A percentile compares a stretch with the other conserved stretches of the same genome.
These are phyloP conservation scores for Erebia ligea DNA, from an alignment of 2,888 invertebrate species.

Conservation along the genomic window DNA sequence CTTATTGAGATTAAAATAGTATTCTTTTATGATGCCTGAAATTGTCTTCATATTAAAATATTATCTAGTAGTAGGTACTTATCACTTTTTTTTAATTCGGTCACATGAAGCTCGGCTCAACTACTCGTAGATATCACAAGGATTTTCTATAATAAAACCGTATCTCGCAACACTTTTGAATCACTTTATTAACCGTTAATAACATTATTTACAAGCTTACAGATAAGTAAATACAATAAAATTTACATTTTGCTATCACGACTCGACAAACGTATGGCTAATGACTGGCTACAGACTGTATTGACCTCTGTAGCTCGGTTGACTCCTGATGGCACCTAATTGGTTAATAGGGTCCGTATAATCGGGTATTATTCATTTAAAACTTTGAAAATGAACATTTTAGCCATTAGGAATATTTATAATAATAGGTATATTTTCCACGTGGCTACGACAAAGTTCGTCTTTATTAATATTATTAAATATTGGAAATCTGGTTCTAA, in stretches of 20 bases:
- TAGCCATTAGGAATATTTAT: conserved; percentile 20
- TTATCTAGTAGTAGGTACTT: background rate
- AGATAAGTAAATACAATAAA: conserved; percentile 19
- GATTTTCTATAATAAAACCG: conserved; percentile 25
- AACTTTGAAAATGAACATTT: conserved; percentile 34
- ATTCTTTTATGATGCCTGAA: background rate
- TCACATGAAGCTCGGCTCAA: background rate
- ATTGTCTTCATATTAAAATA: background rate
- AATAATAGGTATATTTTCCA: conserved; percentile 1
- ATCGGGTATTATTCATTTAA: conserved; percentile 40
- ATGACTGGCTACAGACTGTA: conserved; percentile 34
- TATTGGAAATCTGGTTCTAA: background rate
- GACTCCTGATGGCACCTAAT: conserved; percentile 38
- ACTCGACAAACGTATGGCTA: conserved; percentile 35
- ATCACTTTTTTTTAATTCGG: conserved; percentile 1
- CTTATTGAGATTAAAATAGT: background rate
- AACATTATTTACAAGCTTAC: conserved; percentile 21
- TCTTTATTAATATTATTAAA: background rate
- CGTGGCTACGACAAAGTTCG: background rate
- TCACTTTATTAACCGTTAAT: conserved; percentile 30
- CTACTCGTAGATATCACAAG: conserved; percentile 5
- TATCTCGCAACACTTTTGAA: conserved; percentile 24
- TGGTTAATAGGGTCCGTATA: conserved; percentile 43
- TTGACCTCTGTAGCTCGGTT: conserved; percentile 37
- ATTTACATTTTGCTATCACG: conserved; percentile 28